These are phyloP conservation scores for Thoracochromis brauschi DNA, from an alignment of 2,113 vertebrate genomes.

Conservation along the genomic window DNA sequence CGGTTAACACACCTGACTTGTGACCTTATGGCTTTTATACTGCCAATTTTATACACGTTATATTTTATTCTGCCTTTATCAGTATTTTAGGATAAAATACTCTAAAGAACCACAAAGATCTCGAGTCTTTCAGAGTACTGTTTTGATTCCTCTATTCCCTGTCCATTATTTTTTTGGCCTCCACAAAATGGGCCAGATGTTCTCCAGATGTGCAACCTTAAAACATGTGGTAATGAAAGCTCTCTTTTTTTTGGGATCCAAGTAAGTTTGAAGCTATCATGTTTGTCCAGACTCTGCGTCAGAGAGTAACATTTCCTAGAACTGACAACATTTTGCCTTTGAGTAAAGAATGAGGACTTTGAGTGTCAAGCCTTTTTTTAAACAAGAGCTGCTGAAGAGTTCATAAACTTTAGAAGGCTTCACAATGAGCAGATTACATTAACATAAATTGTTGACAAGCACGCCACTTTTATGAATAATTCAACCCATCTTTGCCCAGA, in stretches of 20 bases:
- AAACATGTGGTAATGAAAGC: constrained; percentile 66
- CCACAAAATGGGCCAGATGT: constrained; percentile 66
- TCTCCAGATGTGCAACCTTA: constrained; percentile 69
- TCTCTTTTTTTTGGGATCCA: constrained; percentile 35
- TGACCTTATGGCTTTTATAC: neutral
- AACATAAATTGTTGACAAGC: constrained; percentile 5
- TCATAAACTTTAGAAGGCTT: neutral
- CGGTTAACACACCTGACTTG: neutral
- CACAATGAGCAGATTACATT: neutral
- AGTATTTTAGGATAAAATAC: neutral
- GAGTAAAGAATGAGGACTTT: neutral
- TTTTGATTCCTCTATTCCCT: constrained; percentile 3
- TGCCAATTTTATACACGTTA: neutral
- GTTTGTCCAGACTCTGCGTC: constrained; percentile 50
- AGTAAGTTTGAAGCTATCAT: constrained; percentile 53
- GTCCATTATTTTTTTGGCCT: constrained; percentile 9
- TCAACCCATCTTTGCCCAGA: neutral
- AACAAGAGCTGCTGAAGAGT: neutral
- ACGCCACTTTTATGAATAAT: constrained; percentile 6
- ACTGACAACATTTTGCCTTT: constrained; percentile 29
- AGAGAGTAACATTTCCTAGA: constrained; percentile 64
- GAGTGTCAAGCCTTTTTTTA: neutral
- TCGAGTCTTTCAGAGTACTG: neutral
- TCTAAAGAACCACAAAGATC: constrained; percentile 24
- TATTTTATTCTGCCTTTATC: neutral